Evolutionary conservation across 2,113 vertebrate genomes (phyloP).

Genomic region (Pterocles gutturalis): DNA sequence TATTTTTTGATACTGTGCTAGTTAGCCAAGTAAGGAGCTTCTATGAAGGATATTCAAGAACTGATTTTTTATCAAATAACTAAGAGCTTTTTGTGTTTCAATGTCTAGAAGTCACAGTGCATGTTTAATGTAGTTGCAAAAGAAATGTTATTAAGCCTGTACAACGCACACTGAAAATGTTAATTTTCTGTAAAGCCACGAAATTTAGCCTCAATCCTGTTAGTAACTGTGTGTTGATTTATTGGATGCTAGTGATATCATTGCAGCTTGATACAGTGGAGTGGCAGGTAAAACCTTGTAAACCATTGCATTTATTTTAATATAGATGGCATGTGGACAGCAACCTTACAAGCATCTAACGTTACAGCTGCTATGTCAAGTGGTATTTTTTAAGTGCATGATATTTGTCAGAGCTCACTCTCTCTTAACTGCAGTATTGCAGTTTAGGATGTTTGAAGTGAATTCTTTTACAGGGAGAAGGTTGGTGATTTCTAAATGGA

Average conservation of each 20-base stretch:
- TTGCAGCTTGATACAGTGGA: neutral
- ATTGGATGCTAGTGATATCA: neutral
- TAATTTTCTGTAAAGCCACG: neutral
- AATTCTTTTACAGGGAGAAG: neutral
- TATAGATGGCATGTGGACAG: neutral
- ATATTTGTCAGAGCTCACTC: neutral
- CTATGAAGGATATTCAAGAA: neutral
- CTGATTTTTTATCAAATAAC: neutral
- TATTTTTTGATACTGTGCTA: neutral
- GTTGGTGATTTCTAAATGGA: neutral
- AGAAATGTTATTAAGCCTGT: neutral
- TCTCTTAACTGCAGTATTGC: neutral
- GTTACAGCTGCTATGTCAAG: neutral
- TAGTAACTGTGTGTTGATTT: neutral
- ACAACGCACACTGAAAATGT: neutral
- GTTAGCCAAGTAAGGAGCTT: neutral
- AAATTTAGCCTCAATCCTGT: neutral
- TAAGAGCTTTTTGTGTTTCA: neutral
- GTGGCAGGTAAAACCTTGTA: neutral
- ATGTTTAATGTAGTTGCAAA: neutral
- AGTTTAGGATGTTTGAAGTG: neutral
- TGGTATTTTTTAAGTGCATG: accelerated
- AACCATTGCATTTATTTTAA: neutral
- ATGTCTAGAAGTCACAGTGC: neutral
- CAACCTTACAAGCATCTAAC: neutral